phyloP scores from a whole-genome alignment of 2,888 invertebrate genomes.

The Escarpia spicata region DNA sequence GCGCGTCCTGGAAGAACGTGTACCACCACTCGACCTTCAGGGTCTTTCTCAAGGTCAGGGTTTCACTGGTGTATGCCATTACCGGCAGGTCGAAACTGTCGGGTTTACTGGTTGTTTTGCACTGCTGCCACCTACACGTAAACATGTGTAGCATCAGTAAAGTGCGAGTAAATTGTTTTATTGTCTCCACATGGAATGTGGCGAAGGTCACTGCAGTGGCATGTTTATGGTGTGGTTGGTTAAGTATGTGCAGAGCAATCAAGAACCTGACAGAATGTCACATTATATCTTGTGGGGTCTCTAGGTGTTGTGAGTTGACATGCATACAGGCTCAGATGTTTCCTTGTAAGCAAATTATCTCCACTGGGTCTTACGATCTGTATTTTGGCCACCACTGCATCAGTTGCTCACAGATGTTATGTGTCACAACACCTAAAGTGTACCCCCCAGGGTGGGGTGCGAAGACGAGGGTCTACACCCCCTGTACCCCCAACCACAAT shows the following conservation, averaged over 20 bases:
- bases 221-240: background rate
- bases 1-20: conserved; percentile 55
- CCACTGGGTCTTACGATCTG: background rate
- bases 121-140: background rate
- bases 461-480: background rate
- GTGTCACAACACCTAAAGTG: background rate
- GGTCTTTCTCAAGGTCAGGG: conserved; percentile 55
- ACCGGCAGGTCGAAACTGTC: background rate
- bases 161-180: background rate
- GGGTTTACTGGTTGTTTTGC: background rate
- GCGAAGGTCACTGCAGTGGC: background rate
- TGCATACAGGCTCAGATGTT: background rate
- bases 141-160: background rate
- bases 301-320: background rate
- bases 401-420: background rate
- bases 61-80: background rate
- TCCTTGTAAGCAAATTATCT: background rate
- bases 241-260: background rate
- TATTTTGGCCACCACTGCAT: background rate
- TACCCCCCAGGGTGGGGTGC: background rate
- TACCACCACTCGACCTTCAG: conserved; percentile 53
- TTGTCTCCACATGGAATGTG: background rate
- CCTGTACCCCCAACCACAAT: background rate
- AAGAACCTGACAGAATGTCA: background rate
- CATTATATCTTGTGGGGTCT: background rate